These are phyloP conservation scores for Chondrosia reniformis DNA, from an alignment of 37 sponge, comb jelly and placozoan species.

Conservation along the genomic window DNA sequence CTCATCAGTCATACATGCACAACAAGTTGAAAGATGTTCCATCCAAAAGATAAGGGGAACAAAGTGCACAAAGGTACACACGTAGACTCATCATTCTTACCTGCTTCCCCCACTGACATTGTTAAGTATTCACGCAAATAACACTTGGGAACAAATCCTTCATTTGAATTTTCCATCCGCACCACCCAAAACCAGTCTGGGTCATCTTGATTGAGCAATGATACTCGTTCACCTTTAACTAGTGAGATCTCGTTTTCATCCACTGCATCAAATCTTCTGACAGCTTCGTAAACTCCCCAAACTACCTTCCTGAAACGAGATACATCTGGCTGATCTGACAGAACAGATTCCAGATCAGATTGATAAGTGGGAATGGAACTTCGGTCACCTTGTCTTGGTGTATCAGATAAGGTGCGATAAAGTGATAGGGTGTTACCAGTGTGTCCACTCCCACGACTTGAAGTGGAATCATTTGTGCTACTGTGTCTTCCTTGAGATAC, in stretches of 20 bases:
- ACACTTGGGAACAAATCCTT: slow-evolving; percentile 74
- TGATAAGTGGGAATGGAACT: not conserved
- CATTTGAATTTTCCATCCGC: slow-evolving; percentile 36
- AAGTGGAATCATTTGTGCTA: not conserved
- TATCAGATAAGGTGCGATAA: slow-evolving; percentile 11
- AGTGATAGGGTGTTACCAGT: not conserved
- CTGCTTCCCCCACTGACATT: not conserved
- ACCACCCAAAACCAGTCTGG: slow-evolving; percentile 79
- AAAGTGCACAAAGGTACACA: slow-evolving; percentile 8
- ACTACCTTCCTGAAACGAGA: slow-evolving; percentile 58
- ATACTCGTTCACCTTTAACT: slow-evolving; percentile 54
- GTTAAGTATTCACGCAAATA: slow-evolving; percentile 40
- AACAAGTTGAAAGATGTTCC: no score
- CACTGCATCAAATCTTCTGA: slow-evolving; percentile 24
- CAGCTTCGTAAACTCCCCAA: slow-evolving; percentile 70
- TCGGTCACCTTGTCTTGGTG: not conserved
- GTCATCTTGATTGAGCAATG: slow-evolving; percentile 74
- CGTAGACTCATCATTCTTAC: not conserved
- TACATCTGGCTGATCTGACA: slow-evolving; percentile 10
- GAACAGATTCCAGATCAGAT: not conserved
- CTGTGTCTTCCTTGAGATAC: not conserved
- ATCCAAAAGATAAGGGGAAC: no score
- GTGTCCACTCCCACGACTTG: not conserved
- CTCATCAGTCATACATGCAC: not conserved
- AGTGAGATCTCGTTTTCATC: slow-evolving; percentile 76